Base-by-base conservation (phyloP, 1,140 invertebrate species). In the Sinella curviseta region DNA sequence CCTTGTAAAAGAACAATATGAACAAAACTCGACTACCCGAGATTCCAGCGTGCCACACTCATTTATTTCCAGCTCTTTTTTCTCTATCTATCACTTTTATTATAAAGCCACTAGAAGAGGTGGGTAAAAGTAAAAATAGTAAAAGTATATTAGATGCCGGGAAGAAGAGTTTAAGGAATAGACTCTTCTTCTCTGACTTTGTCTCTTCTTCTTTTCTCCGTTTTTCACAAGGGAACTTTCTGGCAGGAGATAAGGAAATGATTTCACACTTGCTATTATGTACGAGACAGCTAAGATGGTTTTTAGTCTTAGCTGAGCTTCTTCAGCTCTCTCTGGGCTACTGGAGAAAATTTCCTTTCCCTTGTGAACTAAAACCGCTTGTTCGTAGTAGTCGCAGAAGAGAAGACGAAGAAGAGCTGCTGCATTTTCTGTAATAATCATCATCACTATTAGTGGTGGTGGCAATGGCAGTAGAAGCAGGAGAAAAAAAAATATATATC, bases 191-290 rank as follows among this genome's bases (percentile, higher is more conserved):
- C 31, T 31, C 65, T n/a, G 3, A 4, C 65, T 70, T 70, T n/a
- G 3, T 70, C 65, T 70, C 65, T 30, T 70, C 31, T 33, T 30
- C 30, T 33, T 70, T 70, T 70, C 65, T 33, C 31, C 24, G 28
- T 70, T 33, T 70, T 33, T 30, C 65, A 70, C 16, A 17, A n/a
- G 12, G 57, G 12, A 60, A 60, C 57, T 60, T 60, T 70, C 65
- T 31, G 65, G 65, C 26, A 70, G 31, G 14, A 70, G 65, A 70
- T 70, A 70, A 70, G 65, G 31, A 70, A 70, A 70, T 70, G 65
- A 70, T 70, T 70, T 70, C 65, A 70, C 31, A 70, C 65, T 70
- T 16, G 65, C 65, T 70, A 70, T 70, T 70, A 70, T 70, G 65
- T 70, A 70, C 28, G 65, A 70, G 65, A 70, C 65, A 70, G 65